Evolutionary conservation across 2,888 invertebrate genomes (phyloP).

Genomic region (Drosophila prostipennis): DNA sequence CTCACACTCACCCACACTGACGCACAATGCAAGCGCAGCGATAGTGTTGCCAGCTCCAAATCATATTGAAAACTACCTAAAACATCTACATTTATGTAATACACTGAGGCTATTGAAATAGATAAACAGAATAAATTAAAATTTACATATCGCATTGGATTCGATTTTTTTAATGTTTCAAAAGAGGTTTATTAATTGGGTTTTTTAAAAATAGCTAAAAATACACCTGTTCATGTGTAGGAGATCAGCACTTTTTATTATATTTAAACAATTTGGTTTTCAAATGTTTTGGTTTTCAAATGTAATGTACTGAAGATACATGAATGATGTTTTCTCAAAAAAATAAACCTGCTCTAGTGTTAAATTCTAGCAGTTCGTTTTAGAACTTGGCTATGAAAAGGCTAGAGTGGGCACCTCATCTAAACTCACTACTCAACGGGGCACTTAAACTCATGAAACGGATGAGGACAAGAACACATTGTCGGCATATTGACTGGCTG

Average conservation of each 20-base stretch:
- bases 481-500: constrained; percentile 34
- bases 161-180: no score
- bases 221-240: not conserved
- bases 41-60: not conserved
- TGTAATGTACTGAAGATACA: not conserved
- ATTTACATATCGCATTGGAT: no score
- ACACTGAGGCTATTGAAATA: not conserved
- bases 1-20: constrained; percentile 23
- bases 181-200: no score
- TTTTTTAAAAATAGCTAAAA: not conserved
- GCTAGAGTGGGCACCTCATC: not conserved
- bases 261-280: no score
- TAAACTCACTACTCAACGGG: constrained; percentile 10
- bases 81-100: not conserved
- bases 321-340: not conserved
- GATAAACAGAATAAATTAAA: not conserved
- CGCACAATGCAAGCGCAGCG: constrained; percentile 9
- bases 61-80: not conserved
- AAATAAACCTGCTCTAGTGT: not conserved
- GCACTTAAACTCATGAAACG: constrained; percentile 25
- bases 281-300: not conserved
- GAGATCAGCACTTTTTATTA: not conserved
- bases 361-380: not conserved
- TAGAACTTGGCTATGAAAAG: constrained; percentile 10
- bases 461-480: constrained; percentile 36